These are phyloP conservation scores for Thripadectes ignobilis DNA, from an alignment of 2,797 vertebrate genomes.

Conservation along the genomic window DNA sequence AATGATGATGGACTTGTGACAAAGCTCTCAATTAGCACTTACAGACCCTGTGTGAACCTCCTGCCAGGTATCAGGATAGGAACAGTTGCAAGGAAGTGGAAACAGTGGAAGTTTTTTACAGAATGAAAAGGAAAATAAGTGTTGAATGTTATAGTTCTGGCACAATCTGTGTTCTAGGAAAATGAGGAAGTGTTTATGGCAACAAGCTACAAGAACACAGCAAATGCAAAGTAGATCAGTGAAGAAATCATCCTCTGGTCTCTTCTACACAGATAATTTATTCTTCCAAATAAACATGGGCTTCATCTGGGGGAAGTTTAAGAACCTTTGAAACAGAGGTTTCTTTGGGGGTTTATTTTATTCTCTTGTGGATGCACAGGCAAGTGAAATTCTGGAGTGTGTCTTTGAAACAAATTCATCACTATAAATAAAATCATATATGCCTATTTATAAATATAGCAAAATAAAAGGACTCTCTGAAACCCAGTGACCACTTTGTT, in stretches of 20 bases:
- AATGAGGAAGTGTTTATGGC: neutral
- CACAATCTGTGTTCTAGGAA: neutral
- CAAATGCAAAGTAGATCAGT: neutral
- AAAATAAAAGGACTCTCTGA: neutral
- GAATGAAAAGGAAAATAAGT: neutral
- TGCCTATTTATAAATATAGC: neutral
- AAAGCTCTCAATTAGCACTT: neutral
- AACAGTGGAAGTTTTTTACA: neutral
- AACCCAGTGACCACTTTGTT: neutral
- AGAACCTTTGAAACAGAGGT: neutral
- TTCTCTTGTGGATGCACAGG: neutral
- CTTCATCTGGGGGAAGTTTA: neutral
- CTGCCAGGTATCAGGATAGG: neutral
- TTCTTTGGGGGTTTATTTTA: neutral
- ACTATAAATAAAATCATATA: neutral
- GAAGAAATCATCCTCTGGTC: neutral
- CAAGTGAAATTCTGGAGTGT: neutral
- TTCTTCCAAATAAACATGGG: neutral
- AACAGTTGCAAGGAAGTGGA: neutral
- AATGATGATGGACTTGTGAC: neutral
- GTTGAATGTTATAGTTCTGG: neutral
- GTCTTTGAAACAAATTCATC: neutral
- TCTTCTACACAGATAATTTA: neutral
- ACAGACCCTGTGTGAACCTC: neutral
- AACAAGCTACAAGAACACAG: neutral